A percentile compares a stretch with the other conserved stretches of the same genome.
Evolutionary conservation across 2,888 invertebrate genomes (phyloP).

Genomic region (Orgyia antiqua): DNA sequence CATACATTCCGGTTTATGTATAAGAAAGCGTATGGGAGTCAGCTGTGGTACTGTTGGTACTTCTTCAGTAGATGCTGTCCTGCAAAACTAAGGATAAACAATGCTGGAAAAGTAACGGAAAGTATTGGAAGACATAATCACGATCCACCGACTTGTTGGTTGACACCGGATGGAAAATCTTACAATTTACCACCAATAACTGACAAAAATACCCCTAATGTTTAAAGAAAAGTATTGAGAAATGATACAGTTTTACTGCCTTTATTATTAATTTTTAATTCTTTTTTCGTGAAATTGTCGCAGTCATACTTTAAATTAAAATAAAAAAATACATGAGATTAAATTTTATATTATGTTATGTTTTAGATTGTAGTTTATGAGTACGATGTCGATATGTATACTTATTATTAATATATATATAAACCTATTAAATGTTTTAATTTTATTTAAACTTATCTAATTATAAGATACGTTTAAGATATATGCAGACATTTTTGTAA

Average conservation of each 20-base stretch:
- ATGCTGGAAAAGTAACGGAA: slow-evolving; percentile 65
- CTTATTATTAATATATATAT: slow-evolving; percentile 5
- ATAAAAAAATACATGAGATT: too few species aligned
- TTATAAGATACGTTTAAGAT: too few species aligned
- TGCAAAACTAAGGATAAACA: slow-evolving; percentile 65
- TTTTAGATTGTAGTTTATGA: not conserved
- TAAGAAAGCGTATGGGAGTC: slow-evolving; percentile 72
- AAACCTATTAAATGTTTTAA: too few species aligned
- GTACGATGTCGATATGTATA: not conserved
- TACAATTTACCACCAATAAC: slow-evolving; percentile 63
- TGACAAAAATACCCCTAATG: slow-evolving; percentile 40
- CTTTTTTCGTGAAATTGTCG: too few species aligned
- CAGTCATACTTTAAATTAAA: too few species aligned
- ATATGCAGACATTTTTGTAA: too few species aligned
- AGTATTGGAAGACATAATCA: slow-evolving; percentile 69
- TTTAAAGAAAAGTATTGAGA: slow-evolving; percentile 35
- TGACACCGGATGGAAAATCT: slow-evolving; percentile 71
- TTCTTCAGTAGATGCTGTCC: slow-evolving; percentile 73
- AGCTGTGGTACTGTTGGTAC: slow-evolving; percentile 73
- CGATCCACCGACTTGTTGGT: slow-evolving; percentile 71
- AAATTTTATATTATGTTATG: not conserved
- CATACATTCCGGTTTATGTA: slow-evolving; percentile 75
- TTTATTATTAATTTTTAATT: slow-evolving; percentile 27
- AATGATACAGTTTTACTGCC: slow-evolving; percentile 25
- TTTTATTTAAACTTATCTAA: too few species aligned